These are phyloP conservation scores for Meriones unguiculatus DNA, from an alignment of 2,113 vertebrate species.

Conservation along the genomic window DNA sequence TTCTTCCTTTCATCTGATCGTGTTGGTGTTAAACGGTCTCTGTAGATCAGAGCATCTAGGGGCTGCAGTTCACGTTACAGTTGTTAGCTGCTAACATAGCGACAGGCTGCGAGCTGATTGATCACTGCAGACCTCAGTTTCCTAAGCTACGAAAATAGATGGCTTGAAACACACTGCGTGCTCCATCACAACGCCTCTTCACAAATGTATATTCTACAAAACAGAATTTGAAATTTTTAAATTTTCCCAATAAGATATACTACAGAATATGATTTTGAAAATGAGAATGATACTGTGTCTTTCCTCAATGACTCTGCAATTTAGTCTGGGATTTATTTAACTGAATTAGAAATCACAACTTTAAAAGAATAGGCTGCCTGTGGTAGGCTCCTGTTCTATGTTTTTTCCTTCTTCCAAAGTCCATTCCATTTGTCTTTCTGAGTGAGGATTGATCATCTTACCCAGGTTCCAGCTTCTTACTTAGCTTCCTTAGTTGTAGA, in stretches of 20 bases:
- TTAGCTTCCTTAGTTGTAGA: too few species aligned
- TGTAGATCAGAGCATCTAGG: rapidly evolving
- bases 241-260: not conserved
- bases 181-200: not conserved
- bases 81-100: not conserved
- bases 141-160: not conserved
- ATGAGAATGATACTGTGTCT: not conserved
- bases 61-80: not conserved
- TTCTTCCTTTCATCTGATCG: not conserved
- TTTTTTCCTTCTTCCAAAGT: too few species aligned
- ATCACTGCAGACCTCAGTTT: not conserved
- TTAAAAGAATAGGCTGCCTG: too few species aligned
- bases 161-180: not conserved
- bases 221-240: not conserved
- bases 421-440: too few species aligned
- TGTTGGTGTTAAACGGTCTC: not conserved
- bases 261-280: not conserved
- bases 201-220: not conserved
- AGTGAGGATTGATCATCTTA: too few species aligned
- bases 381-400: too few species aligned
- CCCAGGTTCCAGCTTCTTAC: too few species aligned
- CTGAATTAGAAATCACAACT: not conserved
- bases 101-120: not conserved
- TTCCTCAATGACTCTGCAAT: not conserved
- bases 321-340: not conserved